Evolutionary conservation across 2,888 invertebrate genomes (phyloP), one percentile per base, ranked within the genome.

Genomic region (Xestia ashworthii): DNA sequence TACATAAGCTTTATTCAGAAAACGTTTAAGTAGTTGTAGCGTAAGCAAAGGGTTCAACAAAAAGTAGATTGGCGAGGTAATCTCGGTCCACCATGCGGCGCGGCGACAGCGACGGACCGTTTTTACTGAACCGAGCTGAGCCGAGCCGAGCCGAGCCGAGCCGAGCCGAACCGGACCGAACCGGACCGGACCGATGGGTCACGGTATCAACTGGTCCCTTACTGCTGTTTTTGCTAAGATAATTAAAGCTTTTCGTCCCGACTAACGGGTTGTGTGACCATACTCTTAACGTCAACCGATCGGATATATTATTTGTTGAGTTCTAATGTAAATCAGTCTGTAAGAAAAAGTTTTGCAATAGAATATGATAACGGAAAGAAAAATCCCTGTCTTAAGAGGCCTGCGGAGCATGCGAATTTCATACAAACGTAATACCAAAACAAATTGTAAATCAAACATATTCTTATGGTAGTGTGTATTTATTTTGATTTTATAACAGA

Each of bases 41-140:
- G 71, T 41, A 44, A 50, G 44, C 53, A 53, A 46, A 53, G 44
- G 79, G 69, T 73, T 73, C 50, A 44, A 58, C 79, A 78, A 73
- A 78, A 78, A 65, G 5, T 50, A 16, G n/a, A 44, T 79, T 65
- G 65, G 38, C 32, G n/a, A 38, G 41, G 64, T 50, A 44, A 78
- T 73, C 68, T 78, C 16, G 48, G 14, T 11, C 72, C 48, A 55
- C 16, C 32, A 16, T 16, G 58, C 44, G 76, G 22, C 58, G 44
- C 48, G 48, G 8, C 41, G 41, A 48, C 16, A 16, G 48, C 48
- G 77, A 25, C 60, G 38, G n/a, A 9, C 9, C 48, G 73, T 66
- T 72, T 50, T 44, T 73, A 38, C 69, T n/a, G 6, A 44, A 60
- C 58, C 58, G 58, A 46, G 46, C 53, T 22, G 53, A 53, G 22